A percentile compares a stretch with the other conserved stretches of the same genome.
Evolutionary conservation across 35 echinoderm and acorn worm species (phyloP).

Genomic region (Heliocidaris erythrogramma): DNA sequence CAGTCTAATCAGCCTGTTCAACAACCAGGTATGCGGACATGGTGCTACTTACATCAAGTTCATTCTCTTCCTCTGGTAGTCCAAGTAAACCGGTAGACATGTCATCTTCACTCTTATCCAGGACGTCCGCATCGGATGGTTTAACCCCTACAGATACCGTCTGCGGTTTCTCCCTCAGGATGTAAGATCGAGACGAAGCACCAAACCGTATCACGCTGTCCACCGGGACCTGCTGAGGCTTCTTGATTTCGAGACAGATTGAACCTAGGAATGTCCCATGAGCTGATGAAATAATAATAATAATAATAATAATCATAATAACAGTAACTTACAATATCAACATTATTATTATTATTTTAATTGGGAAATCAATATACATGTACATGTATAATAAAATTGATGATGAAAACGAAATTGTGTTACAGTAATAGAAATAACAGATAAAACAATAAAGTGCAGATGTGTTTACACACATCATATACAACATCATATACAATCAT

Average conservation of each 20-base stretch:
- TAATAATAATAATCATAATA: neutral
- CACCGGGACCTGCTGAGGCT: slow-evolving; percentile 88
- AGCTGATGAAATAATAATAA: slow-evolving; percentile 56
- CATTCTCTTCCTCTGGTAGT: slow-evolving; percentile 94
- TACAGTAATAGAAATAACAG: too few species aligned
- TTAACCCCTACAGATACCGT: slow-evolving; percentile 32
- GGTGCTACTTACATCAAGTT: slow-evolving; percentile 77
- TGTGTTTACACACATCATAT: too few species aligned
- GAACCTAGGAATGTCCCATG: slow-evolving; percentile 95
- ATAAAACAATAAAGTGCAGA: too few species aligned
- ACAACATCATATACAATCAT: too few species aligned
- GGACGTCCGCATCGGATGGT: slow-evolving; percentile 30
- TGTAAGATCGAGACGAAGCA: slow-evolving; percentile 90
- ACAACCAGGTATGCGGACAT: neutral
- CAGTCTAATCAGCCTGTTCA: too few species aligned
- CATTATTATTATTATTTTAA: too few species aligned
- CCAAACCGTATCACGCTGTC: slow-evolving; percentile 93
- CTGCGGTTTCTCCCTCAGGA: slow-evolving; percentile 93
- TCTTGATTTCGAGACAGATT: slow-evolving; percentile 77
- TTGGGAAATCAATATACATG: too few species aligned
- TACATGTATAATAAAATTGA: too few species aligned
- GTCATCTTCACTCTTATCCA: slow-evolving; percentile 73
- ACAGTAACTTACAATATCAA: neutral
- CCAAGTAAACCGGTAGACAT: slow-evolving; percentile 79
- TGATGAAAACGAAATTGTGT: too few species aligned